These are phyloP conservation scores for Lissonota sp. DNA, from an alignment of 2,888 invertebrate species.

Conservation along the genomic window DNA sequence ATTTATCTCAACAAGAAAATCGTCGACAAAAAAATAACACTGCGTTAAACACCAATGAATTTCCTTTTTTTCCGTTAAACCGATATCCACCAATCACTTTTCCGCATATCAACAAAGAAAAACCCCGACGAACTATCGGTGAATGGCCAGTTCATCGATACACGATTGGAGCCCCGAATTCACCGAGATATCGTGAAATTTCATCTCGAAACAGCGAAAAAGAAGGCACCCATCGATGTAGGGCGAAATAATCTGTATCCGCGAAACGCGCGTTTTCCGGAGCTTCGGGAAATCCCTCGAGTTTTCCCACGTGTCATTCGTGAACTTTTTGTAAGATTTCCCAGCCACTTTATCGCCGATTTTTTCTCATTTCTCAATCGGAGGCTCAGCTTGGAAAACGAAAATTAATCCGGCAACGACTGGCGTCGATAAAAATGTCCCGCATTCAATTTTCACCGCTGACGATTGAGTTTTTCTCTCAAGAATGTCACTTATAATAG, in stretches of 20 bases:
- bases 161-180: no score
- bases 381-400: neutral
- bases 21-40: slow-evolving; percentile 39
- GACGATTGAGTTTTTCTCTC: neutral
- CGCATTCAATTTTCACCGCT: neutral
- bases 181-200: no score
- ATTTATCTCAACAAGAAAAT: slow-evolving; percentile 14
- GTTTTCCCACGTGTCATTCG: slow-evolving; percentile 5
- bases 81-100: slow-evolving; percentile 33
- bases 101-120: neutral
- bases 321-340: neutral
- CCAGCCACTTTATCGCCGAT: neutral
- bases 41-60: slow-evolving; percentile 38
- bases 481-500: neutral
- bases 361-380: neutral
- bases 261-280: neutral
- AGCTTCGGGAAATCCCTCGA: neutral
- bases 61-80: slow-evolving; percentile 17
- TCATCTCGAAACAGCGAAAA: no score
- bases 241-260: neutral
- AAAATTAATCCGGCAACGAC: neutral
- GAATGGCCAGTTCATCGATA: no score
- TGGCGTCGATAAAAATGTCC: neutral
- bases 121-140: neutral
- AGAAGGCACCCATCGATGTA: no score